These are phyloP conservation scores for Anguilla japonica DNA, from an alignment of 2,113 vertebrate genomes.

Conservation along the genomic window DNA sequence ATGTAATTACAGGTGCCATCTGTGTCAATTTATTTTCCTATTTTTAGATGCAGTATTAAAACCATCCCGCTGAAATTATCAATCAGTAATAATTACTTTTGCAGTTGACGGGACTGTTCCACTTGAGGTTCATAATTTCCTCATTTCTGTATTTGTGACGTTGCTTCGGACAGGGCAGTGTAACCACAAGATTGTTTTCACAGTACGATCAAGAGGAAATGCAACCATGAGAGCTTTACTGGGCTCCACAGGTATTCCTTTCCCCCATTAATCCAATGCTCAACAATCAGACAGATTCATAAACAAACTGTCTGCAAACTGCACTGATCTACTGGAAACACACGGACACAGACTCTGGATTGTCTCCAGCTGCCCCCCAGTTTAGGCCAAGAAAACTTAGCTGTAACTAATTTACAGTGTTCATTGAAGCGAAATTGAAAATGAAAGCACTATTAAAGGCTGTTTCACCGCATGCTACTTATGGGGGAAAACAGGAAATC, in stretches of 20 bases:
- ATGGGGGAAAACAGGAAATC: neutral
- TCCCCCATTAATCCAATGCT: neutral
- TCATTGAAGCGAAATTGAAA: neutral
- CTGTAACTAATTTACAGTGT: neutral
- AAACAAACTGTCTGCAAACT: neutral
- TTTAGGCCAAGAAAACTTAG: neutral
- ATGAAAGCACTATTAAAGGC: neutral
- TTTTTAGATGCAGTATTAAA: neutral
- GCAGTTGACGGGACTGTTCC: neutral
- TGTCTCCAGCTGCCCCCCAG: neutral
- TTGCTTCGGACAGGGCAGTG: neutral
- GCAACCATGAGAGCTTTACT: slow-evolving; percentile 28
- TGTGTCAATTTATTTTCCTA: neutral
- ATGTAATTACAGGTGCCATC: neutral
- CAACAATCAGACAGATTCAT: neutral
- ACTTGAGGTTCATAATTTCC: neutral
- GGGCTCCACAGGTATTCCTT: neutral
- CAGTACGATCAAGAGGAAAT: slow-evolving; percentile 32
- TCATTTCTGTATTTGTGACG: neutral
- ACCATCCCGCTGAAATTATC: neutral
- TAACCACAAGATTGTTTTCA: slow-evolving; percentile 28
- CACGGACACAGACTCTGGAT: neutral
- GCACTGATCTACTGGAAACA: neutral
- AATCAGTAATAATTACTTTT: neutral
- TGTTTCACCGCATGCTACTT: neutral